Evolutionary conservation across 2,888 invertebrate genomes (phyloP), one percentile per base, ranked within the genome.

Genomic region (Diogma glabrata): DNA sequence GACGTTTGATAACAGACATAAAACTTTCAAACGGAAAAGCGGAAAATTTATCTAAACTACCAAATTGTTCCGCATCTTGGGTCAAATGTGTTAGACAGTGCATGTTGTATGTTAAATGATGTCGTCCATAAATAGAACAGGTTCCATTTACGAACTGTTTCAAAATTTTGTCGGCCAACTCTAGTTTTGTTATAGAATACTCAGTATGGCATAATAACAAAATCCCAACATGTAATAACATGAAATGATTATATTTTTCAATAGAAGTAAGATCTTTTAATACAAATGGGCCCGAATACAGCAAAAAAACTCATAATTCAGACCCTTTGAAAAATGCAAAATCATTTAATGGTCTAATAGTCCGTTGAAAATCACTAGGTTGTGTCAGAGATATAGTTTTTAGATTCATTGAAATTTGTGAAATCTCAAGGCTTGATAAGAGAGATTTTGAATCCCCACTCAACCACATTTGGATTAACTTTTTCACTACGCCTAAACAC

Each of bases 261-360:
- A 50, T 43, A 19, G 23, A 36, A 28, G 58, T n/a, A 36, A 53
- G 20, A 20, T 51, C 45, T 51, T 54, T 53, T 33, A 60, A 53
- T 33, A 59, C 55, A 14, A 61, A 47, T 7, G 56, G 53, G 14
- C 60, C 61, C 24, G 53, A 52, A 45, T 62, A 59, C n/a, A 60
- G 51, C 28, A 61, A 24, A 16, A 38, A 38, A 9, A 38, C 38
- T 38, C 38, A 17, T 16, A 38, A 16, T 38, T 38, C 38, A 3
- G 58, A 57, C 12, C 57, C 58, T 53, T 61, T 60, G 52, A 56
- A 60, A 26, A 52, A 51, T 19, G 54, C 54, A 19, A 56, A 43
- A 19, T 57, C 55, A 36, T 51, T 19, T n/a, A 61, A 53, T 17
- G 43, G 36, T 52, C 58, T 52, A 24, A 58, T 58, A 51, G 50